Evolutionary conservation across 2,888 invertebrate genomes (phyloP).

Genomic region (Drosophila parthenogenetica): DNA sequence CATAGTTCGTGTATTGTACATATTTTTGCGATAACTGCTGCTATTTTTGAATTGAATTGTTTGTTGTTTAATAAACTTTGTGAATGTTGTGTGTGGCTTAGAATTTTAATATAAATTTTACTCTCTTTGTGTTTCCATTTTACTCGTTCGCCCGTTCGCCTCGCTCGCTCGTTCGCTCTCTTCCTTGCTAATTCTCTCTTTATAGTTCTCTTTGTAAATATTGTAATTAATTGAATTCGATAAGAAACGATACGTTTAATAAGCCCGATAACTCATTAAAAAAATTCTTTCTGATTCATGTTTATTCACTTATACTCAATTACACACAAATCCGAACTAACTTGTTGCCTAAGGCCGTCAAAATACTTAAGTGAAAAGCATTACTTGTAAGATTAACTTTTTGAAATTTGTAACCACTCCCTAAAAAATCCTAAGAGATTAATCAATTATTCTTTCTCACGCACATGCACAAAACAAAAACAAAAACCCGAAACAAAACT

Average conservation of each 20-base stretch:
- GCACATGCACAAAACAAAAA: slow-evolving; percentile 20
- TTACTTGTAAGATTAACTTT: slow-evolving; percentile 76
- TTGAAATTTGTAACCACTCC: slow-evolving; percentile 65
- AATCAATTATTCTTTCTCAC: slow-evolving; percentile 55
- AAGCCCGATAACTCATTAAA: slow-evolving; percentile 63
- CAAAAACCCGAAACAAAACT: not conserved
- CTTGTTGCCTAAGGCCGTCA: slow-evolving; percentile 80
- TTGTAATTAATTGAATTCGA: slow-evolving; percentile 35
- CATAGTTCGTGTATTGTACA: slow-evolving; percentile 37
- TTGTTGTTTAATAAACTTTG: slow-evolving; percentile 48
- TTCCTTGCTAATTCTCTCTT: slow-evolving; percentile 17
- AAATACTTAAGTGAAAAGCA: slow-evolving; percentile 79
- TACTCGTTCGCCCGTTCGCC: slow-evolving; percentile 2
- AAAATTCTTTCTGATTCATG: slow-evolving; percentile 75
- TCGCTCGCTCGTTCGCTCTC: slow-evolving; percentile 15
- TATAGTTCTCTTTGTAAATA: slow-evolving; percentile 56
- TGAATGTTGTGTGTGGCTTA: slow-evolving; percentile 51
- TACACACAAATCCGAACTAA: slow-evolving; percentile 75
- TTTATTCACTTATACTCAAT: slow-evolving; percentile 75
- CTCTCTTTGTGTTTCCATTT: slow-evolving; percentile 18
- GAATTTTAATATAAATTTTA: slow-evolving; percentile 15
- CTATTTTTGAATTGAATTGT: slow-evolving; percentile 37
- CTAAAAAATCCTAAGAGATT: slow-evolving; percentile 72
- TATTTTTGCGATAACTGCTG: slow-evolving; percentile 35
- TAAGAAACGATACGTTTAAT: slow-evolving; percentile 42